These are phyloP conservation scores for Scalopus aquaticus DNA, from an alignment of 2,113 vertebrate genomes.

Conservation along the genomic window DNA sequence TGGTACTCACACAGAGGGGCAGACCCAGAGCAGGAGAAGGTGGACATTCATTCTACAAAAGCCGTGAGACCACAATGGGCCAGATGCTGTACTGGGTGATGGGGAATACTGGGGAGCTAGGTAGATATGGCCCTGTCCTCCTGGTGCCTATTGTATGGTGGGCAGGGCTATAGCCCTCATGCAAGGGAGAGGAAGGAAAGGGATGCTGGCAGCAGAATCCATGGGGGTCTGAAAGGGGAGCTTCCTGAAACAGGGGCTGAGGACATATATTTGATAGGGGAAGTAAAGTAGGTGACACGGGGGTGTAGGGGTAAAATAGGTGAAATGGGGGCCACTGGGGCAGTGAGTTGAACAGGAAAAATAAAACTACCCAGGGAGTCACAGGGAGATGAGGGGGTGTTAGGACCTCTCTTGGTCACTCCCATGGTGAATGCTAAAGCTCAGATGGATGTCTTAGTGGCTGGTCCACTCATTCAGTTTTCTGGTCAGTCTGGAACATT, in stretches of 20 bases:
- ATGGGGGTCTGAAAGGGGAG: neutral
- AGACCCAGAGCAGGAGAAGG: neutral
- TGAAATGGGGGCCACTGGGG: no score
- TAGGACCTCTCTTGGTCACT: neutral
- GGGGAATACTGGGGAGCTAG: neutral
- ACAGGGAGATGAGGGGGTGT: neutral
- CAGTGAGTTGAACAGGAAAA: neutral
- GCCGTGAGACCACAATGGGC: neutral
- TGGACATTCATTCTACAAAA: neutral
- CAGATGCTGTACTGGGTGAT: neutral
- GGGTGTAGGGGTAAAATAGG: neutral
- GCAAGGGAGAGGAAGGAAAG: neutral
- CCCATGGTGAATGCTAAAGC: neutral
- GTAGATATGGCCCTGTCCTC: neutral
- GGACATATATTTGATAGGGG: neutral
- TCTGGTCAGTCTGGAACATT: neutral
- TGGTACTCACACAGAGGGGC: neutral
- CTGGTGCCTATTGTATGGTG: no score
- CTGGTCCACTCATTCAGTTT: neutral
- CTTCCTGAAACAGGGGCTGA: neutral
- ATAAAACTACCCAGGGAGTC: no score
- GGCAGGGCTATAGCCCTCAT: neutral
- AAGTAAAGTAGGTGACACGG: no score
- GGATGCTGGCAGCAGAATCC: neutral
- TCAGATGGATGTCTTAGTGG: neutral